Percentiles rank a stretch among this genome's conserved stretches.
Conservation (phyloP, 2,113 vertebrate species). For the Craseonycteris thonglongyai region DNA sequence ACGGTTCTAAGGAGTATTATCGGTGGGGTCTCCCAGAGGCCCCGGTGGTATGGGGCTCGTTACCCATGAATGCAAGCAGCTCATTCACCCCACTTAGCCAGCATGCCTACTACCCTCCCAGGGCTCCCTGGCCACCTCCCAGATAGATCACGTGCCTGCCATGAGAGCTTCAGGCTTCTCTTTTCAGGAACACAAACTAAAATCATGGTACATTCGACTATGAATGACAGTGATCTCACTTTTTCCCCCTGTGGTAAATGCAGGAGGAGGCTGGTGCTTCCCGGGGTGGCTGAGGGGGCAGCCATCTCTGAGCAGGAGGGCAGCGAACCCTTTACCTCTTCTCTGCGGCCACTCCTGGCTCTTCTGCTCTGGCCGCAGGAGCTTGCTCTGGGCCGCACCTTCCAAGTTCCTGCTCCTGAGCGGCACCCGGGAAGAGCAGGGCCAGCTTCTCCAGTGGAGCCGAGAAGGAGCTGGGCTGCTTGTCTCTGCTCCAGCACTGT, state of each 20-base stretch:
- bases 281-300: not conserved
- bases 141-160: not conserved
- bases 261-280: no score
- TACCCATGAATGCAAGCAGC: accelerated
- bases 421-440: not conserved
- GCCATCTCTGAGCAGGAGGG: not conserved
- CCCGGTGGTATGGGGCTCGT: accelerated
- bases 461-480: not conserved
- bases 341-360: not conserved
- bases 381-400: accelerated
- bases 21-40: accelerated
- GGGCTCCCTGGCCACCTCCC: not conserved
- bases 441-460: not conserved
- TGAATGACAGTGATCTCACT: not conserved
- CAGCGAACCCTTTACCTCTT: not conserved
- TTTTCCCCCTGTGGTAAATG: not conserved
- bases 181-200: no score
- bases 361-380: not conserved
- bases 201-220: not conserved
- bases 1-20: not conserved
- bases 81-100: not conserved
- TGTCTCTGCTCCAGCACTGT: not conserved
- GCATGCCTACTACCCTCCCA: not conserved
- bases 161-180: not conserved
- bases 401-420: no score